Conservation (phyloP, 2,888 invertebrate genomes). For the Phortica magna region DNA sequence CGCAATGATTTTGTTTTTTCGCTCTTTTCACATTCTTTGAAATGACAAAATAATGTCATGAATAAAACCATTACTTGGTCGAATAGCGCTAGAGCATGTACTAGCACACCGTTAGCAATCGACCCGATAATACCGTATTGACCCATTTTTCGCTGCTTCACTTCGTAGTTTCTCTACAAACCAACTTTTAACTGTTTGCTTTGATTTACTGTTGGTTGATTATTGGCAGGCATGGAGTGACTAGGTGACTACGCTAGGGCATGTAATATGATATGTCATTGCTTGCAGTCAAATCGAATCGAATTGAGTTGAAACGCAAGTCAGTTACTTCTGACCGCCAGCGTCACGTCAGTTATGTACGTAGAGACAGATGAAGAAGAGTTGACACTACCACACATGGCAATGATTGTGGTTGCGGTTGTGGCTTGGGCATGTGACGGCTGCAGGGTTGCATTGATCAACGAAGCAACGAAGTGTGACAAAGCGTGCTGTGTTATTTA, state of each 20-base stretch:
- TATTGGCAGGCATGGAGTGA: conserved; percentile 9
- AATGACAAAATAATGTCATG: conserved; percentile 57
- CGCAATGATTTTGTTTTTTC: not conserved
- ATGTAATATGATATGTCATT: conserved; percentile 32
- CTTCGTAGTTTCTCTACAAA: conserved; percentile 44
- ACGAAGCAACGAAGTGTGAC: conserved; percentile 66
- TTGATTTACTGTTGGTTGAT: conserved; percentile 39
- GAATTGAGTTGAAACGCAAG: not conserved
- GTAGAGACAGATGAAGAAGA: not conserved
- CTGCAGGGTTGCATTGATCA: not conserved
- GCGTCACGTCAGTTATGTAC: too few relatives aligned
- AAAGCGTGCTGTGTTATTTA: conserved; percentile 59
- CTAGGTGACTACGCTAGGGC: not conserved
- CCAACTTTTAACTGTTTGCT: conserved; percentile 46
- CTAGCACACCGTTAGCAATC: conserved; percentile 29
- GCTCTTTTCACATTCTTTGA: not conserved
- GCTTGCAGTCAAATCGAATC: conserved; percentile 2
- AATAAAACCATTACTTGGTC: conserved; percentile 35
- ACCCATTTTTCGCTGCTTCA: conserved; percentile 59
- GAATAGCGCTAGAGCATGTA: not conserved
- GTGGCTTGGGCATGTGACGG: not conserved
- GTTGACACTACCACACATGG: not conserved
- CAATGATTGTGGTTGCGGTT: conserved; percentile 8
- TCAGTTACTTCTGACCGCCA: not conserved
- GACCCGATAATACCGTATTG: conserved; percentile 67